A percentile compares a stretch with the other conserved stretches of the same genome.
Conservation (phyloP, 2,797 vertebrate genomes). For the Oreochromis mossambicus region DNA sequence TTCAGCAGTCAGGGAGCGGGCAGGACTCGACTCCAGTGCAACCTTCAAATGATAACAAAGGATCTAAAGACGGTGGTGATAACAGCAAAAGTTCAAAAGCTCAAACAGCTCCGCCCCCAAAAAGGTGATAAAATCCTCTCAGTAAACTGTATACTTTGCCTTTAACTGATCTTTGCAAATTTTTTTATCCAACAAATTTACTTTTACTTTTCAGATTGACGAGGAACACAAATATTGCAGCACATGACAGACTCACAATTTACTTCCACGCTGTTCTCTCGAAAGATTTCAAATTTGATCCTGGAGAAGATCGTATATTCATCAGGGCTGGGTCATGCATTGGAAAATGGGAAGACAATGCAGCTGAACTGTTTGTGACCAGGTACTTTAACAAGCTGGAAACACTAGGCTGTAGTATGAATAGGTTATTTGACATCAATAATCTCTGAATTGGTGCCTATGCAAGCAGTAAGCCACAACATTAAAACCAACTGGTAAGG, state of each 20-base stretch:
- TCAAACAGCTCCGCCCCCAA: not conserved
- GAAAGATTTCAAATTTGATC: conserved; percentile 79
- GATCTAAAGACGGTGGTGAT: not conserved
- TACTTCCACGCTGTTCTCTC: conserved; percentile 91
- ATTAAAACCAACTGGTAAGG: not conserved
- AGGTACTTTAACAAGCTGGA: conserved; percentile 56
- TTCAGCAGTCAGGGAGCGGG: conserved; percentile 9
- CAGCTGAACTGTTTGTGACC: conserved; percentile 59
- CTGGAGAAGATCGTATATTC: conserved; percentile 50
- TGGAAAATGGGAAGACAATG: conserved; percentile 25
- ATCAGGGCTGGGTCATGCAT: conserved; percentile 55
- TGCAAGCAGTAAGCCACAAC: not conserved
- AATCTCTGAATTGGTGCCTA: not conserved
- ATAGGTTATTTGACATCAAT: not conserved
- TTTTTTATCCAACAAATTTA: not conserved
- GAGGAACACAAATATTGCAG: conserved; percentile 32
- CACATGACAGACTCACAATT: conserved; percentile 68
- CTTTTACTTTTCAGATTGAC: conserved; percentile 35
- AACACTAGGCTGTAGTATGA: not conserved
- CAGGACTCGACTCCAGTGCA: not conserved
- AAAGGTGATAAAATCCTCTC: conserved; percentile 31
- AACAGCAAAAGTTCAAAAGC: not conserved
- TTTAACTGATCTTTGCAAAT: not conserved
- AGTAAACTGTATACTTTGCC: rapidly evolving
- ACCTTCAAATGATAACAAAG: not conserved